Conservation (phyloP, 2,888 invertebrate genomes). For the Agriopis leucophaearia region DNA sequence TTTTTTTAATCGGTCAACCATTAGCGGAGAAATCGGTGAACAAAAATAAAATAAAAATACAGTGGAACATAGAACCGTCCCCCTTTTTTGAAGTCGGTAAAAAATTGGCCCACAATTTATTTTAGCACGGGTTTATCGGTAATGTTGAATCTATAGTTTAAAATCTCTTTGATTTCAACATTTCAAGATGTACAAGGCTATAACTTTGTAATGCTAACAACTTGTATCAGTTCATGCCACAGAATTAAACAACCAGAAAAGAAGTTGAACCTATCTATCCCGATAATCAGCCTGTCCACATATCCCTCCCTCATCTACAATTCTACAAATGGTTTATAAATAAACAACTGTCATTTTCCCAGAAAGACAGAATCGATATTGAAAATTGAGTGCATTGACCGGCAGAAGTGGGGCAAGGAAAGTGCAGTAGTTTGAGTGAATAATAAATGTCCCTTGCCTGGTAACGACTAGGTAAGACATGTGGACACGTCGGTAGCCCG, state of each 20-base stretch:
- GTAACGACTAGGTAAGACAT: slow-evolving; percentile 66
- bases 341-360: slow-evolving; percentile 17
- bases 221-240: neutral
- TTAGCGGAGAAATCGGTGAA: no score
- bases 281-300: neutral
- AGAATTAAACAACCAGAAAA: neutral
- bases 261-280: neutral
- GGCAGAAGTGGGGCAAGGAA: slow-evolving; percentile 50
- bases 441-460: slow-evolving; percentile 77
- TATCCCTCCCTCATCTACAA: neutral
- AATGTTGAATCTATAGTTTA: no score
- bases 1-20: no score
- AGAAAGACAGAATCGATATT: slow-evolving; percentile 39
- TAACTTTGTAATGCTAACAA: neutral
- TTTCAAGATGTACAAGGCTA: neutral
- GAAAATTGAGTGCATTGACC: slow-evolving; percentile 45
- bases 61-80: no score
- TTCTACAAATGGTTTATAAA: slow-evolving; percentile 7
- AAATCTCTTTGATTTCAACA: no score
- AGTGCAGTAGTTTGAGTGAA: slow-evolving; percentile 68
- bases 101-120: no score
- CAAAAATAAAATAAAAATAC: no score
- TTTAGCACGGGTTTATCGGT: no score
- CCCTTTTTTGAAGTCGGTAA: no score
- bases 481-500: slow-evolving; percentile 65